Evolutionary conservation across 2,797 vertebrate genomes (phyloP).

Genomic region (Setipinna tenuifilis): DNA sequence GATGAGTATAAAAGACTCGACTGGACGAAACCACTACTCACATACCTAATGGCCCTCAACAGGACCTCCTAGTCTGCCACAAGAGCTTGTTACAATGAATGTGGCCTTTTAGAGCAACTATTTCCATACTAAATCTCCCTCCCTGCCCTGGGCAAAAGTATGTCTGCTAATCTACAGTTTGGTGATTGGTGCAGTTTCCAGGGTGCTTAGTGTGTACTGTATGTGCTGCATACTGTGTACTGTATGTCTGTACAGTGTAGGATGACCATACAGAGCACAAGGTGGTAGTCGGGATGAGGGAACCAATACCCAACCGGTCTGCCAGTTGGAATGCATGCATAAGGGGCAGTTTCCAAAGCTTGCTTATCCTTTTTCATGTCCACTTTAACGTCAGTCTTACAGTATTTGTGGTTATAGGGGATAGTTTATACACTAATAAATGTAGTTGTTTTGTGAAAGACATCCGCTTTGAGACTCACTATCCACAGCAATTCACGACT

Average conservation of each 20-base stretch:
- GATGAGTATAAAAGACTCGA: neutral
- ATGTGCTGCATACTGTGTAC: neutral
- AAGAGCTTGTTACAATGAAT: conserved; percentile 30
- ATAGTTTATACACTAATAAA: neutral
- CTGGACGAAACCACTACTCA: neutral
- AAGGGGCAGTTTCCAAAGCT: neutral
- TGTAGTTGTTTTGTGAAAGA: neutral
- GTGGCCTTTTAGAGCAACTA: conserved; percentile 32
- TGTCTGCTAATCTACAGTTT: conserved; percentile 46
- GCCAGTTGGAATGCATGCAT: neutral
- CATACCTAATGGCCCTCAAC: neutral
- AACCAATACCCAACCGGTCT: neutral
- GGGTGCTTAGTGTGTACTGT: conserved; percentile 14
- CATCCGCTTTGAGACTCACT: neutral
- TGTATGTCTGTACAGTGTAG: neutral
- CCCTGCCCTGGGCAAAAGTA: conserved; percentile 32
- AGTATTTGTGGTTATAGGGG: neutral
- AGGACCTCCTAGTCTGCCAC: conserved; percentile 8
- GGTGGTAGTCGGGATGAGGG: neutral
- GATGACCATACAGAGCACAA: neutral
- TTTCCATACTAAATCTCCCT: conserved; percentile 40
- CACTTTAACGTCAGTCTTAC: neutral
- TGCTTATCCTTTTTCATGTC: neutral
- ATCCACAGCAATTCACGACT: neutral
- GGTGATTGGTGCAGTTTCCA: conserved; percentile 40